Conservation (phyloP, 1,140 invertebrate genomes). For the Drosophila orosa region DNA sequence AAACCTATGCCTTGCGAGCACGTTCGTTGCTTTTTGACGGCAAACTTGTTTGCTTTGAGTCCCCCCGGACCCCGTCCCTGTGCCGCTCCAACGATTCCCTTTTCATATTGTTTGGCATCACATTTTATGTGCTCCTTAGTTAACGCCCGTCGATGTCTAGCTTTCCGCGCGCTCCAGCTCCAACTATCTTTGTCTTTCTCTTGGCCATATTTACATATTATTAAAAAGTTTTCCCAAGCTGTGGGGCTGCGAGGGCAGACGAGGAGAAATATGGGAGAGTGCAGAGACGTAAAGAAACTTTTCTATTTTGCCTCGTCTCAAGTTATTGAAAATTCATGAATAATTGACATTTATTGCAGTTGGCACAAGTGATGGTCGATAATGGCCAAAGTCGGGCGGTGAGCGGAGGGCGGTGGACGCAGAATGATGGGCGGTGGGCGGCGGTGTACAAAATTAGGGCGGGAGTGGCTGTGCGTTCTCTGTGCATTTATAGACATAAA, state of each 20-base stretch:
- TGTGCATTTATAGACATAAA: constrained; percentile 71
- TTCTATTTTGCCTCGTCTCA: constrained; percentile 70
- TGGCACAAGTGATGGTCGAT: constrained; percentile 79
- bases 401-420: constrained; percentile 7
- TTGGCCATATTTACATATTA: constrained; percentile 78
- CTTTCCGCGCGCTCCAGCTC: constrained; percentile 9
- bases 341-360: constrained; percentile 83
- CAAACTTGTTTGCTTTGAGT: constrained; percentile 22
- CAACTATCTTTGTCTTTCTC: constrained; percentile 34
- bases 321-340: constrained; percentile 82
- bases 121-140: constrained; percentile 77
- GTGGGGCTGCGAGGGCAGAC: constrained; percentile 24
- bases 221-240: constrained; percentile 74
- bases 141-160: constrained; percentile 56
- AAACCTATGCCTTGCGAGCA: constrained; percentile 65
- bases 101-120: constrained; percentile 74
- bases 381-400: constrained; percentile 51
- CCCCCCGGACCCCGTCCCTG: not conserved
- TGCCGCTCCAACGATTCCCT: constrained; percentile 63
- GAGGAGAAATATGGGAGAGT: constrained; percentile 13
- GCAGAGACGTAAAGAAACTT: constrained; percentile 52
- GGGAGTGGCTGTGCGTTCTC: constrained; percentile 1
- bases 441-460: not conserved
- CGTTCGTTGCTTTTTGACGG: constrained; percentile 31
- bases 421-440: not conserved